Evolutionary conservation across 2,888 invertebrate species (phyloP).

Genomic region (Blastobasis lacticolella): DNA sequence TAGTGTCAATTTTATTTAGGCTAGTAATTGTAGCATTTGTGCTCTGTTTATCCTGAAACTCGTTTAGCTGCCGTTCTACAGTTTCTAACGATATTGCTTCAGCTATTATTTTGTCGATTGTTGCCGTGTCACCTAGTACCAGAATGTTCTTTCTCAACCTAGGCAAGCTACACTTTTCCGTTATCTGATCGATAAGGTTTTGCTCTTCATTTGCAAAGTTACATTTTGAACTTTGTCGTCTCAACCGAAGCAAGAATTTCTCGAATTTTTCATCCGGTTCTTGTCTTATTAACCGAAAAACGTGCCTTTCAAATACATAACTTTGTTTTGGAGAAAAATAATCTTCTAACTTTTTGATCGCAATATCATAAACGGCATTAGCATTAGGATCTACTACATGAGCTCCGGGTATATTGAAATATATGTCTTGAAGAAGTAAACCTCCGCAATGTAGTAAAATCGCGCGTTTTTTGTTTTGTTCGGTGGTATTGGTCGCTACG

Average conservation of each 20-base stretch:
- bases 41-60: neutral
- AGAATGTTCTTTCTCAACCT: constrained; percentile 17
- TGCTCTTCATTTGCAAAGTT: constrained; percentile 1
- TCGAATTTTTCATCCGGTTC: neutral
- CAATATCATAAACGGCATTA: neutral
- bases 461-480: neutral
- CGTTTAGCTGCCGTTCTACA: neutral
- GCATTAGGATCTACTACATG: neutral
- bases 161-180: constrained; percentile 13
- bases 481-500: neutral
- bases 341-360: neutral
- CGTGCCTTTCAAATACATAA: neutral
- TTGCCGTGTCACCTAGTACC: constrained; percentile 8
- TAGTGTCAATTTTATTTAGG: no score
- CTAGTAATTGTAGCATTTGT: neutral
- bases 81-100: neutral
- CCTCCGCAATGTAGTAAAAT: neutral
- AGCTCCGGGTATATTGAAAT: neutral
- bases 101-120: neutral
- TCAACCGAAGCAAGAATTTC: neutral
- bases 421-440: neutral
- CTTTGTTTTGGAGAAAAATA: constrained; percentile 1
- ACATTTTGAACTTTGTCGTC: constrained; percentile 1
- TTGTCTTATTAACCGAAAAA: neutral
- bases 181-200: constrained; percentile 16